Evolutionary conservation across 2,888 invertebrate species (phyloP), one percentile per base, ranked within the genome.

Genomic region (Meteorus cinctellus): DNA sequence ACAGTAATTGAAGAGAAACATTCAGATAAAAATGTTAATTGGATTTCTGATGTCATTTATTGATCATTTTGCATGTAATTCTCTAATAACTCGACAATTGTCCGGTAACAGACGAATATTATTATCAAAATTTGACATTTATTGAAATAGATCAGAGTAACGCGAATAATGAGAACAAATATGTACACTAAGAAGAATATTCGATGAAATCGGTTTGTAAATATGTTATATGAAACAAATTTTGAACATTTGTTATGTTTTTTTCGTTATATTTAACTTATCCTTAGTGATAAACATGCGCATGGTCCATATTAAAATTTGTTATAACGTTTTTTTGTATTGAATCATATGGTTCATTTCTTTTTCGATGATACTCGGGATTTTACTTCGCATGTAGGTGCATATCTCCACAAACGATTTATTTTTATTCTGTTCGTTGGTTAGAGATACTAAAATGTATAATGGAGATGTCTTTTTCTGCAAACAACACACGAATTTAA

Each of bases 401-500:
- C 82, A 78, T 62, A 90, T 86, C 10, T 86, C 82, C 55, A 78
- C 80, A 78, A 89, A 90, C 74, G 83, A 75, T 31, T 86, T 84
- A 48, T 86, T 86, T 41, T 83, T 82, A 31, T 83, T 81, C 24
- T 82, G 72, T 27, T 84, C 77, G 81, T 89, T 75, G 16, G 5
- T 73, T 12, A 88, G 81, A n/a, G 77, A 82, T 29, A 90, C 67
- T 8, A 79, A 27, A 60, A 90, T 79, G 10, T 84, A 75, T 14
- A 84, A 78, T 2, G 89, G 86, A 31, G 86, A 81, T 2, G 78
- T 73, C 24, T 77, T 81, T 36, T 87, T 86, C 29, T 84, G 81
- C 8, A 89, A 74, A 12, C 74, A 82, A 55, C 90, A 83, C 10
- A 82, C 82, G 75, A 90, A 89, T 62, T 88, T 83, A 34, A 90